Base-by-base conservation (phyloP, 1,140 invertebrate genomes). In the Prorops nasuta region DNA sequence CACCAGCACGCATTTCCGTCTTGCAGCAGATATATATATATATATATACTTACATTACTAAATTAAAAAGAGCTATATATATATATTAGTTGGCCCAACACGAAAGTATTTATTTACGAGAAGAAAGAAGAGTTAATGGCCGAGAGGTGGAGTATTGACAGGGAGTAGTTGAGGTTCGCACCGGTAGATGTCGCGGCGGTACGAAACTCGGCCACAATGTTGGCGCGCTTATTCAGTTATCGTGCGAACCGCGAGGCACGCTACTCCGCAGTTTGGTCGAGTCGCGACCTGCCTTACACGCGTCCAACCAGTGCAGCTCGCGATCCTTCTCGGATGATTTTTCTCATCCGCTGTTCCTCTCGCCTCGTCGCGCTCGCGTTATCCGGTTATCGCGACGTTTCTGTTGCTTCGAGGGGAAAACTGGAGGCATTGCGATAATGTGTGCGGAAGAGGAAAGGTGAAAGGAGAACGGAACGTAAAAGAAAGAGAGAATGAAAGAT, bases 281-380 rank as follows among this genome's bases (percentile, higher is more conserved):
- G 58, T 44, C 58, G 58, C 44, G 58, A 60, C 58, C 58, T 60
- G 58, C 58, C 58, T 58, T 60, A 60, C 58, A 49, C 51, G 44
- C 44, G 51, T 54, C 47, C 32, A 38, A 32, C 53, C 6, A 28
- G 24, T 28, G 6, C 24, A 6, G 24, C 24, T 28, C 12, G 24
- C 24, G 12, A 7, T 28, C 24, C 12, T 7, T 28, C 24, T 6
- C 6, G 24, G 6, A 12, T 12, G 24, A 6, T 20, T 15, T 14
- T 41, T n/a, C 24, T 44, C 41, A 9, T 44, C 34, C 43, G 24
- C 24, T 28, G 24, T 28, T 28, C 34, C 24, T 21, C 19, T 15
- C 15, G 12, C 32, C 31, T 19, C 16, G 44, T 14, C 36, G n/a
- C n/a, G n/a, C n/a, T n/a, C n/a, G n/a, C n/a, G n/a, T n/a, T n/a